Base-by-base conservation (phyloP, 2,888 invertebrate species). In the Pyrochroa serraticornis region DNA sequence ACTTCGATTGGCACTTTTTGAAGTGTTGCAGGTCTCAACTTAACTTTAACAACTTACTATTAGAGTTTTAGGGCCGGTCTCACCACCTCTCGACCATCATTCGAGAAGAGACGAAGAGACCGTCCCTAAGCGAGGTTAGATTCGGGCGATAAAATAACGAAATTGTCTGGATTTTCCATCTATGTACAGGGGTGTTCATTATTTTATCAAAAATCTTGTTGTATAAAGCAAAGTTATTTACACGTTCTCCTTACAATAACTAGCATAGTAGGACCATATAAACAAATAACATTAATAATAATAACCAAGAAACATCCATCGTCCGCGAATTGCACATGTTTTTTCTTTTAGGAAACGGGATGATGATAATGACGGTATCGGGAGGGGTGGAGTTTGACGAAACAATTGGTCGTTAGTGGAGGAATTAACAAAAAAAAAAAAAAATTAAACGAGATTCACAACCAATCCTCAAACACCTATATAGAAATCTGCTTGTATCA, bases 1-100 rank as follows among this genome's bases (percentile, higher is more conserved):
- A 59, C 49, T 60, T 42, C 53, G 48, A 53, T 68, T 68, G 68
- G 68, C 68, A 68, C 68, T 64, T 68, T 62, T 60, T 49, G 43
- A 47, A 57, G 56, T 55, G 22, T 56, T 62, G 60, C 62, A 22
- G 43, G 36, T 35, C 9, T 35, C 10, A 9, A 9, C 10, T 10
- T 35, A 9, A 9, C 10, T 35, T n/a, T 35, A 9, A 9, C 36
- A n/a, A 35, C n/a, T 9, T 9, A 35, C 2, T 35, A 35, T 35
- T 3, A 6, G 6, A 6, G 10, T 35, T 35, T 35, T 35, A 22
- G 22, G 22, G 22, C 22, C 22, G 22, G 22, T 22, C 22, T 22
- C 22, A 22, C 22, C 22, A 22, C 22, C 22, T 22, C 22, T 5
- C 2, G 22, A 2, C 22, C 22, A 22, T 5, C 22, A 9, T 13